Conservation (phyloP, 2,113 vertebrate species). For the Hiodon alosoides region DNA sequence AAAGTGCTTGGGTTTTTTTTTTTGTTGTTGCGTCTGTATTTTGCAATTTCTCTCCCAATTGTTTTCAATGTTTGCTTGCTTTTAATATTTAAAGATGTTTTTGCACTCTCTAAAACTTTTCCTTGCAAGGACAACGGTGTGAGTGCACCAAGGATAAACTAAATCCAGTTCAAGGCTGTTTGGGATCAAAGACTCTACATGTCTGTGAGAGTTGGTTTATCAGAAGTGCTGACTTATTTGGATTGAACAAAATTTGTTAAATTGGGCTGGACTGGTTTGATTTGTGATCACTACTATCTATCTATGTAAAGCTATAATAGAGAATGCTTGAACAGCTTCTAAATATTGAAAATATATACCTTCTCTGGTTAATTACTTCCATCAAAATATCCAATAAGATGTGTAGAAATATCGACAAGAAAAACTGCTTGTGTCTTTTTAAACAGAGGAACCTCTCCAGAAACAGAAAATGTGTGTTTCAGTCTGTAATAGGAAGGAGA, state of each 20-base stretch:
- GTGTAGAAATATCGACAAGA: slow-evolving; percentile 38
- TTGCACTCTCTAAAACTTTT: slow-evolving; percentile 45
- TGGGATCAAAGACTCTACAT: slow-evolving; percentile 28
- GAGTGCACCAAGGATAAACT: too few species aligned
- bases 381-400: slow-evolving; percentile 41
- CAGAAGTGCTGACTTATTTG: slow-evolving; percentile 22
- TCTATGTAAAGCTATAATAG: slow-evolving; percentile 41
- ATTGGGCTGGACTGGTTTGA: slow-evolving; percentile 26
- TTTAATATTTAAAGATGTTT: slow-evolving; percentile 56
- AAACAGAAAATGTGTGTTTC: slow-evolving; percentile 27
- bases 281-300: slow-evolving; percentile 44
- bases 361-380: slow-evolving; percentile 49
- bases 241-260: slow-evolving; percentile 34
- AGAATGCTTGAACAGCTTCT: slow-evolving; percentile 54
- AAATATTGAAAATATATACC: slow-evolving; percentile 49
- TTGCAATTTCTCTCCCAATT: slow-evolving; percentile 45
- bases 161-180: slow-evolving; percentile 8
- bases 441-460: slow-evolving; percentile 28
- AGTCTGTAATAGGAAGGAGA: slow-evolving; percentile 42
- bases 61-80: slow-evolving; percentile 43
- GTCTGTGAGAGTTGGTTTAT: slow-evolving; percentile 18
- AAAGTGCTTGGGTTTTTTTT: slow-evolving; percentile 56
- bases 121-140: slow-evolving; percentile 29
- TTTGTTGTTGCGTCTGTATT: slow-evolving; percentile 44
- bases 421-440: background rate